phyloP scores from a whole-genome alignment of 1,140 invertebrate species.

The Anastatus disparis region DNA sequence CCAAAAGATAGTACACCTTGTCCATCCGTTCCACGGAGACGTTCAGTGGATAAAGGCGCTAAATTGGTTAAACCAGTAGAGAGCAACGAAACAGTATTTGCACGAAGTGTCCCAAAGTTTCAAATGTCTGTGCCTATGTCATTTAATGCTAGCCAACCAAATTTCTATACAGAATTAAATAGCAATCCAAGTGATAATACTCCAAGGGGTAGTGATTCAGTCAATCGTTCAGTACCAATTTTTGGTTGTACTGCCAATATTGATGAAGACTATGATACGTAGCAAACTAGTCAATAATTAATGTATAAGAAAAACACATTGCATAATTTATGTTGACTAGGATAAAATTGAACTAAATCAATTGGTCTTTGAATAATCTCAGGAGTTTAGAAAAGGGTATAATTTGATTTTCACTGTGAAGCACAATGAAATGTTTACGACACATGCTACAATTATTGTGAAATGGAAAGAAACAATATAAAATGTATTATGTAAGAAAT shows the following conservation, averaged over 20 bases:
- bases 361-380: conserved; percentile 30
- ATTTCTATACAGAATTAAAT: conserved; percentile 65
- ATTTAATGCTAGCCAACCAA: conserved; percentile 60
- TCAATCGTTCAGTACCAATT: conserved; percentile 55
- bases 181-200: conserved; percentile 50
- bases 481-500: conserved; percentile 23
- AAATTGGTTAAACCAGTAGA: conserved; percentile 23
- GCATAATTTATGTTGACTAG: conserved; percentile 21
- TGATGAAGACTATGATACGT: conserved; percentile 66
- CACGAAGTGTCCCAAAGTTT: conserved; percentile 55
- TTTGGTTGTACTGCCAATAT: conserved; percentile 59
- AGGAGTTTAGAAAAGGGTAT: conserved; percentile 29
- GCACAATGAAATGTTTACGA: conserved; percentile 27
- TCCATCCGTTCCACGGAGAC: conserved; percentile 32
- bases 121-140: conserved; percentile 59
- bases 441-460: not conserved
- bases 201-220: conserved; percentile 37
- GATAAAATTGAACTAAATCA: conserved; percentile 26
- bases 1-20: conserved; percentile 45
- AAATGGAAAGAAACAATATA: conserved; percentile 17
- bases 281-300: conserved; percentile 44
- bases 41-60: conserved; percentile 29
- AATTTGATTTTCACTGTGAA: conserved; percentile 32
- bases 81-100: conserved; percentile 33
- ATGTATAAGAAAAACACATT: conserved; percentile 30